These are phyloP conservation scores for Apus apus DNA, from an alignment of 2,113 vertebrate species.

Conservation along the genomic window DNA sequence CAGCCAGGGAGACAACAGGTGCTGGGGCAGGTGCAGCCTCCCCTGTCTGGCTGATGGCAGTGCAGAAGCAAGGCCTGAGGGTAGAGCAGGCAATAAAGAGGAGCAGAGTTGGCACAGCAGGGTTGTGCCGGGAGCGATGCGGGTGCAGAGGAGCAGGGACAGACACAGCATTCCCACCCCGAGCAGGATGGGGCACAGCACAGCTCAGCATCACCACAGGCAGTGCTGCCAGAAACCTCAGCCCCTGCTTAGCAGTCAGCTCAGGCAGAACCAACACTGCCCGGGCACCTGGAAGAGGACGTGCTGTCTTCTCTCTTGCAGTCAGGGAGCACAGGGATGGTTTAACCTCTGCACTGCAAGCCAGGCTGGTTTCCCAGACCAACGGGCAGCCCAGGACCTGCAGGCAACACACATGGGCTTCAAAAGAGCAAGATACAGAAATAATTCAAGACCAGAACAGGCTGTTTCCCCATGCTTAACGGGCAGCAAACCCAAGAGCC, in stretches of 20 bases:
- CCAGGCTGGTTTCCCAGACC: background rate
- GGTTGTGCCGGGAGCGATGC: fast-evolving
- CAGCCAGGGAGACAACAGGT: fast-evolving
- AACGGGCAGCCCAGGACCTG: background rate
- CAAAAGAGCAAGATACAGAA: background rate
- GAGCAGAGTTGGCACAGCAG: background rate
- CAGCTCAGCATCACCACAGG: background rate
- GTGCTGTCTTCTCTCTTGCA: background rate
- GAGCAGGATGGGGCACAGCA: background rate
- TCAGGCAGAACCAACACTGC: background rate
- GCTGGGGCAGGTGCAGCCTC: background rate
- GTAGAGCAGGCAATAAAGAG: background rate
- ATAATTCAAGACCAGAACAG: background rate
- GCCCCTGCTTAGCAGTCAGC: slow-evolving; percentile 30
- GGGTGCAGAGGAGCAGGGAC: fast-evolving
- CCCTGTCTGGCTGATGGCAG: background rate
- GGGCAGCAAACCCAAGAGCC: background rate
- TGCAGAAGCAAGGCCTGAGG: background rate
- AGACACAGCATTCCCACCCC: fast-evolving
- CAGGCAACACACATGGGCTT: background rate
- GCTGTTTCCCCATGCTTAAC: background rate
- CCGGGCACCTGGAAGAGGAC: background rate
- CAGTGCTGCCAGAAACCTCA: background rate
- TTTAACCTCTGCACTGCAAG: background rate
- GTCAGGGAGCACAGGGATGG: background rate